phyloP scores from a whole-genome alignment of 2,888 invertebrate species.

The Aporophyla nigra region DNA sequence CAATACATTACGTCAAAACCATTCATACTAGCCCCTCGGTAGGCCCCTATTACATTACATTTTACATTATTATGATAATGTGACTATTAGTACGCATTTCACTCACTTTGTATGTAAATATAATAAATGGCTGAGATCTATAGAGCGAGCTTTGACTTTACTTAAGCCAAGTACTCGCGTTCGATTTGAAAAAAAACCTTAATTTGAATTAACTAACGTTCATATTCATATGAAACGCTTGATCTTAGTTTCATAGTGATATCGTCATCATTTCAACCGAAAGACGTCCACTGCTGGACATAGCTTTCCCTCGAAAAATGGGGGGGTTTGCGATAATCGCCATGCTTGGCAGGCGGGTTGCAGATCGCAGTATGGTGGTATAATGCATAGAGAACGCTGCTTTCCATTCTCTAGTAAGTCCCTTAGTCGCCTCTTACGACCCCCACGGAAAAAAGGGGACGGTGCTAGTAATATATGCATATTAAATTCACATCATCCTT shows the following conservation, averaged over 20 bases:
- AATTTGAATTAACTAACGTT: background rate
- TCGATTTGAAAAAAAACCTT: background rate
- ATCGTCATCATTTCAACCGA: background rate
- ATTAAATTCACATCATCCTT: background rate
- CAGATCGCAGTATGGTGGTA: too few species aligned
- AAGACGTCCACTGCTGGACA: too few species aligned
- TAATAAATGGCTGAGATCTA: background rate
- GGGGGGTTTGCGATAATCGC: too few species aligned
- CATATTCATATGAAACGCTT: background rate
- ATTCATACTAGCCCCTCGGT: background rate
- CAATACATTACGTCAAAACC: background rate
- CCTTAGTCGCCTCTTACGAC: too few species aligned
- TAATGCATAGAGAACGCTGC: too few species aligned
- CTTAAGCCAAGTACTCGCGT: background rate
- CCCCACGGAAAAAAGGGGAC: too few species aligned
- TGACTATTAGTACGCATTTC: background rate
- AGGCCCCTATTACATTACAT: background rate
- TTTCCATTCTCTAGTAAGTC: too few species aligned
- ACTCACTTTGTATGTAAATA: background rate
- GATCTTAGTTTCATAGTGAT: background rate
- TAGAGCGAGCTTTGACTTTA: background rate
- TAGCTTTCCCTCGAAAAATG: too few species aligned
- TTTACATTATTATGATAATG: background rate
- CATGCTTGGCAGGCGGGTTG: too few species aligned
- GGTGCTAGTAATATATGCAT: background rate